Conservation (phyloP, 2,888 invertebrate genomes). For the Volucella zonaria region DNA sequence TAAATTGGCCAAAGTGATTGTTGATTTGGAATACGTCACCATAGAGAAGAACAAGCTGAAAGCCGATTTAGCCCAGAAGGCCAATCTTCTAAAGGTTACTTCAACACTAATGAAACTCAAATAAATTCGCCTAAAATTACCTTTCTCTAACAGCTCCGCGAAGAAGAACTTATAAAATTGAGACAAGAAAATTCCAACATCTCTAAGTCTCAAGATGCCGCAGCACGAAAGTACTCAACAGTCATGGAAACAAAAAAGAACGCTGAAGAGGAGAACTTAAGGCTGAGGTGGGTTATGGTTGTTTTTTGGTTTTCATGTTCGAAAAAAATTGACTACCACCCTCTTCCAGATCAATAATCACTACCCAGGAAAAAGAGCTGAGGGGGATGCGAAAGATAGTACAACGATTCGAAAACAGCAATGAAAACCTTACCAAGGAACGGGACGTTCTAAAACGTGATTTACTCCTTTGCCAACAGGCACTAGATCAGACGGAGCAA, state of each 20-base stretch:
- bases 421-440: slow-evolving; percentile 79
- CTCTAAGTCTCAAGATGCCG: slow-evolving; percentile 79
- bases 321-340: background rate
- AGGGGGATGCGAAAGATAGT: slow-evolving; percentile 80
- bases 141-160: slow-evolving; percentile 76
- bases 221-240: slow-evolving; percentile 79
- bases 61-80: slow-evolving; percentile 78
- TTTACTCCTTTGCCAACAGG: slow-evolving; percentile 77
- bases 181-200: slow-evolving; percentile 80
- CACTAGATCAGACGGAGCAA: slow-evolving; percentile 75
- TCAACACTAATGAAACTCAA: background rate
- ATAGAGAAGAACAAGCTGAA: slow-evolving; percentile 80
- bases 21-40: slow-evolving; percentile 80
- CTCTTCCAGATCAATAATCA: slow-evolving; percentile 67
- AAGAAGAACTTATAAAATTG: slow-evolving; percentile 81
- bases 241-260: slow-evolving; percentile 78
- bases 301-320: no score
- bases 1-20: slow-evolving; percentile 80
- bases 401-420: slow-evolving; percentile 79
- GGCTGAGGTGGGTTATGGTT: slow-evolving; percentile 77
- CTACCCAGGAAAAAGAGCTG: slow-evolving; percentile 80
- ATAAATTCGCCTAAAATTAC: background rate
- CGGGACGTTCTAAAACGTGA: slow-evolving; percentile 80
- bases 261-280: slow-evolving; percentile 78
- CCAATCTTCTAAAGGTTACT: slow-evolving; percentile 79